These are phyloP conservation scores for Gephyroberyx darwinii DNA, from an alignment of 2,797 vertebrate species.

Conservation along the genomic window DNA sequence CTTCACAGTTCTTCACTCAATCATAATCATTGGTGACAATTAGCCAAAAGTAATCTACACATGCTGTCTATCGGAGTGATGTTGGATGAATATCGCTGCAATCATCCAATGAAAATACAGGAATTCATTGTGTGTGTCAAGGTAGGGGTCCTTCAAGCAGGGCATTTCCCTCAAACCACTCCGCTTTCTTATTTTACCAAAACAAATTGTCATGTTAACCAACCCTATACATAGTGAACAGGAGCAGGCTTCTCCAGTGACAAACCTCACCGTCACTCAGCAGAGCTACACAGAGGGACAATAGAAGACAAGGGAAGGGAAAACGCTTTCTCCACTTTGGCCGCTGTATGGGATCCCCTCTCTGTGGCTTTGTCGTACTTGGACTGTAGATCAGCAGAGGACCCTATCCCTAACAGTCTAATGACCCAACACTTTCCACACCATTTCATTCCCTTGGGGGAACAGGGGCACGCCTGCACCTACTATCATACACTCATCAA, in stretches of 20 bases:
- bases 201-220: conserved; percentile 32
- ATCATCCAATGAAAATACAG: background rate
- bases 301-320: conserved; percentile 42
- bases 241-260: conserved; percentile 57
- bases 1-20: background rate
- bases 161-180: conserved; percentile 1
- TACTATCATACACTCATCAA: conserved; percentile 71
- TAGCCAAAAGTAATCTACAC: too few relatives aligned
- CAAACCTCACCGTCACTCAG: conserved; percentile 43
- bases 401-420: conserved; percentile 60
- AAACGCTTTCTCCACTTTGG: conserved; percentile 53
- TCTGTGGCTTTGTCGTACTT: conserved; percentile 64
- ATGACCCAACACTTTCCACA: conserved; percentile 73
- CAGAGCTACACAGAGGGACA: conserved; percentile 45
- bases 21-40: too few relatives aligned
- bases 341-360: conserved; percentile 59
- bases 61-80: background rate
- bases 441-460: conserved; percentile 65
- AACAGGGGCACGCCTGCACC: conserved; percentile 54
- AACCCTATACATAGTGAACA: conserved; percentile 30
- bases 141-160: background rate
- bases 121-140: background rate
- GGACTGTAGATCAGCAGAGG: conserved; percentile 46
- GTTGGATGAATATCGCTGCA: too few relatives aligned
- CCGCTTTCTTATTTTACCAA: conserved; percentile 14